A percentile compares a stretch with the other conserved stretches of the same genome.
Conservation (phyloP, 2,797 vertebrate species). For the Thamnophis elegans region DNA sequence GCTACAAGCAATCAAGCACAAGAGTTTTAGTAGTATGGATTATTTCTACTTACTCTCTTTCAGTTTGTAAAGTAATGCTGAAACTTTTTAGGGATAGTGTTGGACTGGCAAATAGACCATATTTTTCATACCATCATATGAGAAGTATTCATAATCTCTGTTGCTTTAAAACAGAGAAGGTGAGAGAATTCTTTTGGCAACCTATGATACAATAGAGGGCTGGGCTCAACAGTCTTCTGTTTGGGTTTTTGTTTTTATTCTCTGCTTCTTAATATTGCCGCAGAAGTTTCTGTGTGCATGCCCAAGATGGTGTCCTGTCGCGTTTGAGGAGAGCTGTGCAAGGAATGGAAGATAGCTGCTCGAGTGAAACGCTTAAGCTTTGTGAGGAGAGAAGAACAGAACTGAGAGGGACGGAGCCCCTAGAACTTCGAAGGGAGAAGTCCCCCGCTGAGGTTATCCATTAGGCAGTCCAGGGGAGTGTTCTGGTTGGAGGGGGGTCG, state of each 20-base stretch:
- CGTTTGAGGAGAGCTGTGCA: too few relatives aligned
- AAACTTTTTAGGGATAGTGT: not conserved
- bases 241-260: slow-evolving; percentile 29
- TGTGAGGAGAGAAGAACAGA: too few relatives aligned
- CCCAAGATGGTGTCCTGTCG: too few relatives aligned
- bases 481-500: too few relatives aligned
- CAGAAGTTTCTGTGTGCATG: slow-evolving; percentile 55
- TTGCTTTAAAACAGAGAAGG: not conserved
- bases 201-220: not conserved
- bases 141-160: not conserved
- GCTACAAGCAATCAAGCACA: not conserved
- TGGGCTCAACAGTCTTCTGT: slow-evolving; percentile 35
- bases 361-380: too few relatives aligned
- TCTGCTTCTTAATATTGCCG: slow-evolving; percentile 47
- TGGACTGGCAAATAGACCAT: not conserved
- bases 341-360: too few relatives aligned
- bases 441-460: too few relatives aligned
- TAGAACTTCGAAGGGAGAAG: too few relatives aligned
- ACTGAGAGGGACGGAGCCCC: too few relatives aligned
- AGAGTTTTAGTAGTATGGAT: not conserved
- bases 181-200: not conserved
- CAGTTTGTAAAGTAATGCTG: not conserved
- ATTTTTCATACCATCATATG: not conserved
- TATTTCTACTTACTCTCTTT: not conserved
- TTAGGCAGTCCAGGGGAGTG: too few relatives aligned